Conservation (phyloP, 2,113 vertebrate genomes). For the Oceanites oceanicus region DNA sequence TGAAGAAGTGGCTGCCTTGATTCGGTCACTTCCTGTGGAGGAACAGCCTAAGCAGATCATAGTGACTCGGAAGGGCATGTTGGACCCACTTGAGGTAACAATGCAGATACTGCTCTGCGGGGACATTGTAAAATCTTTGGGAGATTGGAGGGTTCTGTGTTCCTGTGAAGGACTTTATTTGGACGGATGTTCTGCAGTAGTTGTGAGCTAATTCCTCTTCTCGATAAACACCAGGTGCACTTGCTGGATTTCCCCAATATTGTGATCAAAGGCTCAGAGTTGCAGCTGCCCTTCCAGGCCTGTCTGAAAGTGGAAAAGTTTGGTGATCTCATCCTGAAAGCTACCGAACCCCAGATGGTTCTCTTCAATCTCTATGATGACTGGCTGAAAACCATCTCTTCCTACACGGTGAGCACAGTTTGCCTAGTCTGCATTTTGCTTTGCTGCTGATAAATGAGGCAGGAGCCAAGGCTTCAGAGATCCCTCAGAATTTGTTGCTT, state of each 20-base stretch:
- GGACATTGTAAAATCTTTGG: not conserved
- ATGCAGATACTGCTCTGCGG: not conserved
- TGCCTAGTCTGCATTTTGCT: not conserved
- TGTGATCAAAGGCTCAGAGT: slow-evolving; percentile 97
- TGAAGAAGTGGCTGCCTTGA: slow-evolving; percentile 97
- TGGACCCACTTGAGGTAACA: slow-evolving; percentile 94
- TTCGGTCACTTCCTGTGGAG: slow-evolving; percentile 95
- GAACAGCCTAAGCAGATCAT: slow-evolving; percentile 99
- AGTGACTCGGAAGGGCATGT: slow-evolving; percentile 97
- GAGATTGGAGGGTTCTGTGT: not conserved
- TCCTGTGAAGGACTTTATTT: not conserved
- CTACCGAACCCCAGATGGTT: slow-evolving; percentile 99
- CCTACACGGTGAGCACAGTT: slow-evolving; percentile 87
- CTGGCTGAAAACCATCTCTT: slow-evolving; percentile 99
- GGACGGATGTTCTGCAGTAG: not conserved
- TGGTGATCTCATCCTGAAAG: slow-evolving; percentile 97
- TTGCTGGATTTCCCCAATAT: slow-evolving; percentile 99
- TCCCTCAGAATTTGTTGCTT: not conserved
- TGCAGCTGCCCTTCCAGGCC: slow-evolving; percentile 98
- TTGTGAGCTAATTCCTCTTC: not conserved
- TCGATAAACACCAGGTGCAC: slow-evolving; percentile 83
- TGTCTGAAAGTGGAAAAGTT: slow-evolving; percentile 99
- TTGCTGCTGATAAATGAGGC: not conserved
- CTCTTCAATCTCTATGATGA: slow-evolving; percentile 99
- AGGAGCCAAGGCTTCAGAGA: not conserved